phyloP scores from a whole-genome alignment of 2,797 vertebrate genomes.

The Leptoclinus maculatus region DNA sequence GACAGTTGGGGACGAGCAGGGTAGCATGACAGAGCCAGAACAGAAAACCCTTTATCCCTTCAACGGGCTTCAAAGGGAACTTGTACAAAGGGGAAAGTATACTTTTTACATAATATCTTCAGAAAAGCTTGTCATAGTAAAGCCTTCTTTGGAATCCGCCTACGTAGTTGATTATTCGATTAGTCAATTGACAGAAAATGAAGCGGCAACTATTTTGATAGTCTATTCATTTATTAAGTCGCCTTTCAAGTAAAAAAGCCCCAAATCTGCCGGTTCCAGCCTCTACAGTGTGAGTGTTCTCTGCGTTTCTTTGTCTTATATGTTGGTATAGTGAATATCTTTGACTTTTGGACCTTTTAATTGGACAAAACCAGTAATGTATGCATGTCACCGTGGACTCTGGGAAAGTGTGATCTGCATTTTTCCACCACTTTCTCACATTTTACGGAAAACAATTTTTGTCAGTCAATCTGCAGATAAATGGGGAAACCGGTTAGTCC shows the following conservation, averaged over 20 bases:
- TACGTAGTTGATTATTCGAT: neutral
- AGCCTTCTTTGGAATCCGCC: neutral
- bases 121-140: neutral
- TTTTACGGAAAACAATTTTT: neutral
- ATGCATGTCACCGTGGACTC: neutral
- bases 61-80: slow-evolving; percentile 24
- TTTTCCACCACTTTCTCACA: neutral
- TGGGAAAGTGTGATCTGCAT: neutral
- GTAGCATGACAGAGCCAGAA: slow-evolving; percentile 55
- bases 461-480: neutral
- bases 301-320: neutral
- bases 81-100: slow-evolving; percentile 1
- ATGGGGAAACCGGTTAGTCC: neutral
- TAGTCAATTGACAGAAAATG: neutral
- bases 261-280: neutral
- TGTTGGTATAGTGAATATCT: neutral
- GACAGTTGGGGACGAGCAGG: slow-evolving; percentile 55
- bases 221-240: neutral
- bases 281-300: neutral
- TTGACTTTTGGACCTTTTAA: neutral
- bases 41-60: slow-evolving; percentile 71
- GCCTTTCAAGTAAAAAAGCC: neutral
- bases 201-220: neutral
- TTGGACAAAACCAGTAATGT: neutral
- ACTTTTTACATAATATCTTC: neutral